Evolutionary conservation across 2,888 invertebrate genomes (phyloP).

Genomic region (Eupeodes latifasciatus): DNA sequence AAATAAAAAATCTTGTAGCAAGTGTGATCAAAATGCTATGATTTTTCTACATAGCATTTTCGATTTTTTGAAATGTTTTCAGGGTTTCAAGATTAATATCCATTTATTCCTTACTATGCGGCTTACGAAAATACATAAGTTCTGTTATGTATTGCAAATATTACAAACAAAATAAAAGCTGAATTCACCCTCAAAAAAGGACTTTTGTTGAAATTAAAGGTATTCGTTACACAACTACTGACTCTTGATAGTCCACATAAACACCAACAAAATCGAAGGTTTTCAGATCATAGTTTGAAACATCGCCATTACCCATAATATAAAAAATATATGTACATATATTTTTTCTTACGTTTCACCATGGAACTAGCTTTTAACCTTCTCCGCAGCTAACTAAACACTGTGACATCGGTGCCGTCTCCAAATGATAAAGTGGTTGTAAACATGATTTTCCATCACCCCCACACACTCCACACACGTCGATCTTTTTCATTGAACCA

Average conservation of each 20-base stretch:
- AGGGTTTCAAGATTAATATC: too few relatives aligned
- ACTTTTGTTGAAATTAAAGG: conserved; percentile 25
- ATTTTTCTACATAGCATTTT: too few relatives aligned
- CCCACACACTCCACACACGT: conserved; percentile 96
- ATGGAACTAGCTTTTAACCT: conserved; percentile 86
- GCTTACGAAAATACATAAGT: too few relatives aligned
- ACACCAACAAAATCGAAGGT: conserved; percentile 28
- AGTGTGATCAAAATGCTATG: too few relatives aligned
- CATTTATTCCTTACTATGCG: too few relatives aligned
- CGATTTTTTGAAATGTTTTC: too few relatives aligned
- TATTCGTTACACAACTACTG: conserved; percentile 42
- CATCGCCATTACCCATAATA: conserved; percentile 28
- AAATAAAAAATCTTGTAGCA: too few relatives aligned
- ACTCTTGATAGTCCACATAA: conserved; percentile 49
- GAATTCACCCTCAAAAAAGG: conserved; percentile 25
- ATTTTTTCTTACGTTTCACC: conserved; percentile 60
- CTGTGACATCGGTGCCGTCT: conserved; percentile 91
- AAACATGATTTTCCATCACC: conserved; percentile 95
- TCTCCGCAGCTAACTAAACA: conserved; percentile 97
- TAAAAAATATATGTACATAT: conserved; percentile 31
- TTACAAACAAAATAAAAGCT: too few relatives aligned
- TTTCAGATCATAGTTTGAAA: conserved; percentile 48
- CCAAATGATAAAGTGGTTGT: conserved; percentile 94
- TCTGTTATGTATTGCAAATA: too few relatives aligned
- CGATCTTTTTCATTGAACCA: conserved; percentile 92